Evolutionary conservation across 2,888 invertebrate genomes (phyloP), one percentile per base, ranked within the genome.

Genomic region (Hedychridium roseum): DNA sequence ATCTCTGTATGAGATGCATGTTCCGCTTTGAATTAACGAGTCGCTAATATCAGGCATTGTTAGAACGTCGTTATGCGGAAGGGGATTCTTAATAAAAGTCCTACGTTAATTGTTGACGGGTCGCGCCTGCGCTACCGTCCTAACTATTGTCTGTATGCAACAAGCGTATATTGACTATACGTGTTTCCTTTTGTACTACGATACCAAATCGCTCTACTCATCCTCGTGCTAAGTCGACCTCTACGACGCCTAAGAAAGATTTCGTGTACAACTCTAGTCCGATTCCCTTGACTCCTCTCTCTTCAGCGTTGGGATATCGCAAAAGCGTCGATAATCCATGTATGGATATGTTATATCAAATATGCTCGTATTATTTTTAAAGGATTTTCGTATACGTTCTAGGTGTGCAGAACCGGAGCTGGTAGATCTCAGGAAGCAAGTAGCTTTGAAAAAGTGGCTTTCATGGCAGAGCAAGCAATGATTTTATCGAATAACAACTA

Each of bases 71-170:
- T 46, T 27, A 26, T 2, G 35, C 23, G 20, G 21, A 9, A 36
- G 34, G 26, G 26, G 31, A 43, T 37, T 41, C 44, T 57, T 57
- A 54, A 53, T 53, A 55, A 53, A 66, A 66, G 61, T 56, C 57
- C 66, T 64, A 39, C 32, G 26, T 46, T 57, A 46, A 49, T 43
- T 35, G 17, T 36, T 43, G 58, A 68, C 36, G 54, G 56, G 73
- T 70, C 68, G 73, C 74, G 74, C 73, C 74, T 66, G 73, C 73
- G 73, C 70, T 71, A 74, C 73, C 60, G 30, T 52, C 47, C 58
- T 57, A 66, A 56, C 70, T 74, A 74, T 74, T 74, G 71, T 74
- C 73, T 62, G 64, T 64, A 53, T 65, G 71, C 68, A 69, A 73
- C 65, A 73, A 73, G 74, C 72, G 59, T 72, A 69, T 66, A 60